Conservation (phyloP, 2,797 vertebrate genomes). For the Anguilla pacifica region DNA sequence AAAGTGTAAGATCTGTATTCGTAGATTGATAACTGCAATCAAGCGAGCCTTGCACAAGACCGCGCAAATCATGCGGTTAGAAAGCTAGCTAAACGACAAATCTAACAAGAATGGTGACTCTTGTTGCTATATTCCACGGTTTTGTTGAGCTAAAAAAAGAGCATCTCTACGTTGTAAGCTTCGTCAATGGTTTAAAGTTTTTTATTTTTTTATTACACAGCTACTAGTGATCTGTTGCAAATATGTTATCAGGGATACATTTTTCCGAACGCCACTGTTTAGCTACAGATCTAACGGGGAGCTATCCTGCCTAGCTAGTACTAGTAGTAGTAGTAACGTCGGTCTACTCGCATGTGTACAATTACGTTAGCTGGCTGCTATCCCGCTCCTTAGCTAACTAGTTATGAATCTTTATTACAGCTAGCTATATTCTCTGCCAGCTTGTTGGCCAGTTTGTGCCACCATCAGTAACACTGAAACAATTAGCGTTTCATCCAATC, state of each 20-base stretch:
- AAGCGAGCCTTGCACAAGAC: neutral
- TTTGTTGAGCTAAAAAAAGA: neutral
- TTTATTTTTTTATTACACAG: too few species aligned
- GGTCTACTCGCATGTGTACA: constrained; percentile 6
- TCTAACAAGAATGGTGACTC: neutral
- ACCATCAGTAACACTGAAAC: constrained; percentile 2
- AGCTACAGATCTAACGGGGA: neutral
- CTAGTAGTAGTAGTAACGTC: neutral
- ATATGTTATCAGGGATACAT: neutral
- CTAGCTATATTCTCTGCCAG: neutral
- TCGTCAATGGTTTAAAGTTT: neutral
- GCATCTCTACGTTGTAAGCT: too few species aligned
- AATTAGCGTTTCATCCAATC: constrained; percentile 1
- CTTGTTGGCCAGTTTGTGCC: neutral
- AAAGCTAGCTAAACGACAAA: constrained; percentile 6
- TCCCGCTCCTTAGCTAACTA: constrained; percentile 13
- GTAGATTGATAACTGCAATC: neutral
- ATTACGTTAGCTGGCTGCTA: neutral
- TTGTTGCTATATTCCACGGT: neutral
- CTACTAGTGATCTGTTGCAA: neutral
- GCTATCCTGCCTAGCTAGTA: neutral
- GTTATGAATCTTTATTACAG: constrained; percentile 3
- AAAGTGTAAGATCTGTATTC: neutral
- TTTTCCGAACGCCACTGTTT: neutral
- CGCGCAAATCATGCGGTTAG: neutral